Percentiles rank a stretch among this genome's conserved stretches.
These are phyloP conservation scores for Drosophila anceps DNA, from an alignment of 2,888 invertebrate genomes.

Conservation along the genomic window DNA sequence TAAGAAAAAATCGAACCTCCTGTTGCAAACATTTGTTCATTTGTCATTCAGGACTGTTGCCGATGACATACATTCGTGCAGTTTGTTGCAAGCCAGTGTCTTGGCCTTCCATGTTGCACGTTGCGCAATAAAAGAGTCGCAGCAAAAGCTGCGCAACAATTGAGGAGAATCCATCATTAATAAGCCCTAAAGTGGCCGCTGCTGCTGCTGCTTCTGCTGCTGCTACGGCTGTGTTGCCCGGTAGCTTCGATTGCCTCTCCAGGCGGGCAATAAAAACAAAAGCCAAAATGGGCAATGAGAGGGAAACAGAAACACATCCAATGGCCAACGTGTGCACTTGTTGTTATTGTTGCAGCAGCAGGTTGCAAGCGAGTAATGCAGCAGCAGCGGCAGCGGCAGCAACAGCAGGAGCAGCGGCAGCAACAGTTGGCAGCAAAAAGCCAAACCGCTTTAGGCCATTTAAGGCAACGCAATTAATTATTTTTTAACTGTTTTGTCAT, in stretches of 20 bases:
- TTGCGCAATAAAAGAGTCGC: slow-evolving; percentile 74
- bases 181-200: slow-evolving; percentile 83
- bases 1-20: slow-evolving; percentile 19
- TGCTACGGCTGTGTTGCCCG: slow-evolving; percentile 51
- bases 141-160: slow-evolving; percentile 61
- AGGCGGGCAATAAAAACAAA: slow-evolving; percentile 79
- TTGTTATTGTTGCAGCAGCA: slow-evolving; percentile 56
- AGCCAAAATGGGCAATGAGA: slow-evolving; percentile 81
- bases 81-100: slow-evolving; percentile 61
- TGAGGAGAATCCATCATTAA: slow-evolving; percentile 83
- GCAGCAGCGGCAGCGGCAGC: too few species aligned
- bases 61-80: slow-evolving; percentile 84
- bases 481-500: slow-evolving; percentile 86
- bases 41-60: slow-evolving; percentile 83
- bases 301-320: slow-evolving; percentile 70
- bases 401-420: slow-evolving; percentile 16
- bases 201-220: slow-evolving; percentile 42
- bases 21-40: slow-evolving; percentile 80
- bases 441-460: slow-evolving; percentile 84
- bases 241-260: slow-evolving; percentile 48
- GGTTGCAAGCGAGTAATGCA: slow-evolving; percentile 70
- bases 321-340: slow-evolving; percentile 68
- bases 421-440: slow-evolving; percentile 52
- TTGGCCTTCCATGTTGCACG: slow-evolving; percentile 38
- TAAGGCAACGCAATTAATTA: slow-evolving; percentile 86